Evolutionary conservation across 2,113 vertebrate genomes (phyloP), one percentile per base, ranked within the genome.

Genomic region (Cryptoleucopteryx plumbea): DNA sequence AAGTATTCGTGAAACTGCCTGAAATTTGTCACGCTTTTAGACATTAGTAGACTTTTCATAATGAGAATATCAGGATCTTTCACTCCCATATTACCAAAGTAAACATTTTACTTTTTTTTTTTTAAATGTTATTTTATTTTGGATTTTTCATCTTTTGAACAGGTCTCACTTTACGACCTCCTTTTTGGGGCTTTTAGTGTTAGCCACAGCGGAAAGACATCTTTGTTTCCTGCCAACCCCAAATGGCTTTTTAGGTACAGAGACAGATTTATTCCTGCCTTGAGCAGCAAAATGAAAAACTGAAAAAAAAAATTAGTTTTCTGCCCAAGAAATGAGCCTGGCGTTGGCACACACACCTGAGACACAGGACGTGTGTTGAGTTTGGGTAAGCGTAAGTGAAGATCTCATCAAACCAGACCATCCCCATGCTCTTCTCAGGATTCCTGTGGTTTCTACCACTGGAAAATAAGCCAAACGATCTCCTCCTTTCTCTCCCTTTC

Each of bases 291-390:
- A 48, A 58, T 13, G 9, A 32, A 53, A 94, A 55, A 74, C 14
- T 15, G 42, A 21, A 50, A 38, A 55, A 55, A 38, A 66, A 26
- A 10, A 5, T 25, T 8, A 1, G 2, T 59, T 48, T 88, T 77
- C 23, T 66, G n/a, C 55, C 80, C 7, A 16, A 50, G 45, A 70
- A 66, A 8, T 11, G 13, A 80, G 48, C 21, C 20, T 2, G 2
- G 29, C 3, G 0, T 34, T 5, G 2, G 50, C 67, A 78, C 31
- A 9, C 3, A 3, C 3, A 1, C 43, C 36, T 0, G 1, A 42
- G 71, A 34, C 13, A 15, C 13, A 34, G 59, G 12, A 15, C 1
- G 0, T 2, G 12, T 13, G 16, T 31, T 48, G 36, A 32, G 26
- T 73, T 83, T 66, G 45, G 48, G 48, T 62, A 47, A 62, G 25